A percentile compares a stretch with the other conserved stretches of the same genome.
These are phyloP conservation scores for Meteorus sp. DNA, from an alignment of 1,140 invertebrate species.

Conservation along the genomic window DNA sequence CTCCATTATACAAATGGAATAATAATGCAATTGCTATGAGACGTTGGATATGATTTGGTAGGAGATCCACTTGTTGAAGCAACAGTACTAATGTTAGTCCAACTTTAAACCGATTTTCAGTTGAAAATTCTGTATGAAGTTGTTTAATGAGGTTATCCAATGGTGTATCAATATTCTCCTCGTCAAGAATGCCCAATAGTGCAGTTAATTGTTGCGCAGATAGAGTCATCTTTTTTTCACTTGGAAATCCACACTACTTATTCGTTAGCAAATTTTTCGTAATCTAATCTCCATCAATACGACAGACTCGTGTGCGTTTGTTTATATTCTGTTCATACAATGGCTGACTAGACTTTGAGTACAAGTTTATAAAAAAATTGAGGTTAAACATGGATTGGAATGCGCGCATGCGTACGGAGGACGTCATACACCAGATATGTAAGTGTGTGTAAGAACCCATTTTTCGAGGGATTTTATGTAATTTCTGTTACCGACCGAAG, in stretches of 20 bases:
- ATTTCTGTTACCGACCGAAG: neutral
- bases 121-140: constrained; percentile 75
- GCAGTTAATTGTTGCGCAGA: constrained; percentile 50
- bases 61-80: constrained; percentile 71
- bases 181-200: constrained; percentile 64
- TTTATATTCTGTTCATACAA: too few relatives aligned
- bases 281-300: too few relatives aligned
- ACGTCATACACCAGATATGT: too few relatives aligned
- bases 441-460: too few relatives aligned
- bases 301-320: too few relatives aligned
- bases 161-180: constrained; percentile 66
- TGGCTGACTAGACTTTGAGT: too few relatives aligned
- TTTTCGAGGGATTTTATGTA: too few relatives aligned
- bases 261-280: too few relatives aligned
- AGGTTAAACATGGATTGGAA: too few relatives aligned
- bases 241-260: neutral
- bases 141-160: constrained; percentile 69
- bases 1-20: constrained; percentile 73
- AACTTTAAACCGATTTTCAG: constrained; percentile 77
- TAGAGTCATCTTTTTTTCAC: constrained; percentile 41
- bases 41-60: constrained; percentile 68
- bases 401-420: too few relatives aligned
- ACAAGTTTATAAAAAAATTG: too few relatives aligned
- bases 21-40: constrained; percentile 72
- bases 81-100: constrained; percentile 68